Evolutionary conservation across 2,888 invertebrate genomes (phyloP).

Genomic region (Tineola bisselliella): DNA sequence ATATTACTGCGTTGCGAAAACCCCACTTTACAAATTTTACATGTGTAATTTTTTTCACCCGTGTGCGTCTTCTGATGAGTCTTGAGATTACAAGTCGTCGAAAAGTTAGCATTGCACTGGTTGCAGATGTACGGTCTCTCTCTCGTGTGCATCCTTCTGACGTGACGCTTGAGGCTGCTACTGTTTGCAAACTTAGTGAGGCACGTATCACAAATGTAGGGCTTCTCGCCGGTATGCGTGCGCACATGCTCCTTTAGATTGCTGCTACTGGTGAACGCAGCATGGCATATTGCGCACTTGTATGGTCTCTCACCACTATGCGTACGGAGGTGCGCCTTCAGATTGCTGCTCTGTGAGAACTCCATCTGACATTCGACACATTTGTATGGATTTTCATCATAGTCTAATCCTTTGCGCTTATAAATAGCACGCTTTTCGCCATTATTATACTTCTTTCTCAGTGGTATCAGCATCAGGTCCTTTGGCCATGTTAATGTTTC

Average conservation of each 20-base stretch:
- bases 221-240: neutral
- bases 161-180: neutral
- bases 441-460: neutral
- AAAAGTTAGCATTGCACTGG: neutral
- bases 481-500: neutral
- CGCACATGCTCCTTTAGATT: neutral
- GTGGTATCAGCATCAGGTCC: neutral
- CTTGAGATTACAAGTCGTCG: neutral
- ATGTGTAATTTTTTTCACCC: neutral
- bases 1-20: conserved; percentile 6
- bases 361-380: neutral
- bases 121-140: neutral
- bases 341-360: neutral
- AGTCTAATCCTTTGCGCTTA: neutral
- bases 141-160: neutral
- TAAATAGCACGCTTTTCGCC: neutral
- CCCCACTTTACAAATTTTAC: neutral
- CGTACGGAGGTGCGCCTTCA: conserved; percentile 2
- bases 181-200: neutral
- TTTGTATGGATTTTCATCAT: neutral
- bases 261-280: neutral
- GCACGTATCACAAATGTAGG: neutral
- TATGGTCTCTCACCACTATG: neutral
- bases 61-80: neutral
- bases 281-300: neutral